Evolutionary conservation across 2,113 vertebrate genomes (phyloP).

Genomic region (Burhinus oedicnemus): DNA sequence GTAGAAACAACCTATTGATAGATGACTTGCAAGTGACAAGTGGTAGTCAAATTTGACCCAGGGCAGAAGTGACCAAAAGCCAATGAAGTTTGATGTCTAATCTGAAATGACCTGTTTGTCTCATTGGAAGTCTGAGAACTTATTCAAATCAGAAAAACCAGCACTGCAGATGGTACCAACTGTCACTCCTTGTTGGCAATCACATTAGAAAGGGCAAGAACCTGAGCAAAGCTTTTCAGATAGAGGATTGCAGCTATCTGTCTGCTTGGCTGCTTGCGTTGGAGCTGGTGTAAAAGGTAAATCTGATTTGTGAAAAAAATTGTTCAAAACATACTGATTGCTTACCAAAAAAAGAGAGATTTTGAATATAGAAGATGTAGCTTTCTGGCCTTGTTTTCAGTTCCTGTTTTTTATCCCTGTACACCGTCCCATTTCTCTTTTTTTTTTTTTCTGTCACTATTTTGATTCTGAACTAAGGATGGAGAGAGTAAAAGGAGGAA

Average conservation of each 20-base stretch:
- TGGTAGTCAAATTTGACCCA: not conserved
- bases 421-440: accelerated
- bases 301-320: not conserved
- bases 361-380: not conserved
- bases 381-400: not conserved
- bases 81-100: constrained; percentile 7
- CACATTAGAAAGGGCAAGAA: constrained; percentile 43
- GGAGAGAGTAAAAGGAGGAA: not conserved
- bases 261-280: not conserved
- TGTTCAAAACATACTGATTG: not conserved
- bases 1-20: not conserved
- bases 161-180: constrained; percentile 47
- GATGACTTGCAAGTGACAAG: not conserved
- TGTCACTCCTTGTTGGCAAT: constrained; percentile 53
- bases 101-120: constrained; percentile 47
- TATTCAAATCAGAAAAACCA: constrained; percentile 6
- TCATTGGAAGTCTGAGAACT: constrained; percentile 10
- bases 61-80: constrained; percentile 43
- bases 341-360: not conserved
- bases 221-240: not conserved
- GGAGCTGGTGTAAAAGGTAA: not conserved
- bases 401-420: not conserved
- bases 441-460: not conserved
- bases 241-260: not conserved
- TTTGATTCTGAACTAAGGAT: not conserved